phyloP scores from a whole-genome alignment of 2,888 invertebrate species.

The Clostera curtula region DNA sequence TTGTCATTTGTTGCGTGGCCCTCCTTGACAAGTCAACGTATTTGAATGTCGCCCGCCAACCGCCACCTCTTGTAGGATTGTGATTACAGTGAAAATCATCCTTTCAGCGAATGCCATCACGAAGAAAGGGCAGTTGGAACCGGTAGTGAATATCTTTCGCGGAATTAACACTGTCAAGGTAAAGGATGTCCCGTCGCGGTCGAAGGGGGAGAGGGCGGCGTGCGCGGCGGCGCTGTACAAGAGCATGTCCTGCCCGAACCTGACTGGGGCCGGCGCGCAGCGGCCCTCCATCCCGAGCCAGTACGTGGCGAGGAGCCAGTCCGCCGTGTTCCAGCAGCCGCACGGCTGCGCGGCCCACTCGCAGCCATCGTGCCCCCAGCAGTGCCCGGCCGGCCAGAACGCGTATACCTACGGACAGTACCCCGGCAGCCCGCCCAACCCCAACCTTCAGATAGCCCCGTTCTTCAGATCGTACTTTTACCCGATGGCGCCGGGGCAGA shows the following conservation, averaged over 20 bases:
- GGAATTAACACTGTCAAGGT: slow-evolving; percentile 21
- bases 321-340: slow-evolving; percentile 15
- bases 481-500: slow-evolving; percentile 1
- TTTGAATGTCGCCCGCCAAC: no score
- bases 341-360: slow-evolving; percentile 3
- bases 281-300: slow-evolving; percentile 6
- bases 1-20: no score
- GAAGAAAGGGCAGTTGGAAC: slow-evolving; percentile 35
- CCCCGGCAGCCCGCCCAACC: not conserved
- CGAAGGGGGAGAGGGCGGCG: slow-evolving; percentile 10
- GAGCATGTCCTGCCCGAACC: slow-evolving; percentile 33
- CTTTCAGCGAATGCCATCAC: slow-evolving; percentile 46
- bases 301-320: slow-evolving; percentile 15
- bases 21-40: no score
- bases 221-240: slow-evolving; percentile 12
- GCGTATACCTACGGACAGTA: no score
- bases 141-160: slow-evolving; percentile 21
- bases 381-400: no score
- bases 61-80: slow-evolving; percentile 24
- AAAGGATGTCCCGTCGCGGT: slow-evolving; percentile 14
- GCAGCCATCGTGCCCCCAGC: no score
- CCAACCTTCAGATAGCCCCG: slow-evolving; percentile 1
- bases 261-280: slow-evolving; percentile 7
- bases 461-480: slow-evolving; percentile 8
- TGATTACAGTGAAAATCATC: slow-evolving; percentile 40